A percentile compares a stretch with the other conserved stretches of the same genome.
Conservation (phyloP, 1,140 invertebrate genomes). For the Lordiphosa mommai region DNA sequence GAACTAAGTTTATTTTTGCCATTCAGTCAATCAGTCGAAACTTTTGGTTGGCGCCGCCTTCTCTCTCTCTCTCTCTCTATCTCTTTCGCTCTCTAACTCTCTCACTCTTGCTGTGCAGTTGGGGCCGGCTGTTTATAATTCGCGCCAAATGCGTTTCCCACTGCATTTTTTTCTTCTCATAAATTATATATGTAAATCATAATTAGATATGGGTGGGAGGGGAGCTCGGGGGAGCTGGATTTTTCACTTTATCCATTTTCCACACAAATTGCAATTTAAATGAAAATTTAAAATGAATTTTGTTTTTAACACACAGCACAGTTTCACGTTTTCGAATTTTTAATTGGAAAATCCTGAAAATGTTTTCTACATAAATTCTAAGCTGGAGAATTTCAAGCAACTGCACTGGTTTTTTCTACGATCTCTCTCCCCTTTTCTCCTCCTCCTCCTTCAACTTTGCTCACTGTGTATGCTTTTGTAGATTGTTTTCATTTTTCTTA, state of each 20-base stretch:
- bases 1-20: constrained; percentile 69
- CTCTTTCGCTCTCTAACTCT: too few relatives aligned
- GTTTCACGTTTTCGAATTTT: constrained; percentile 44
- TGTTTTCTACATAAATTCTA: constrained; percentile 58
- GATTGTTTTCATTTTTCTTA: too few relatives aligned
- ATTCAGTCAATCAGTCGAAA: constrained; percentile 80
- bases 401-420: constrained; percentile 59
- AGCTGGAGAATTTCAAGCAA: constrained; percentile 62
- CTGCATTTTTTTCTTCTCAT: constrained; percentile 72
- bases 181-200: constrained; percentile 49
- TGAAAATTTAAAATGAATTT: constrained; percentile 11
- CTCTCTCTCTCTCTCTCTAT: neutral
- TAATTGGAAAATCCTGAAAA: constrained; percentile 54
- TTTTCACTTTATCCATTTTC: too few relatives aligned
- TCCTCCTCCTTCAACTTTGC: constrained; percentile 5
- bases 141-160: constrained; percentile 69
- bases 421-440: constrained; percentile 15
- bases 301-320: constrained; percentile 42
- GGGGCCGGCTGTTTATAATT: constrained; percentile 6
- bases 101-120: too few relatives aligned
- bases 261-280: neutral
- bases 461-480: constrained; percentile 12
- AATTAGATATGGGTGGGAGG: constrained; percentile 9
- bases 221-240: neutral
- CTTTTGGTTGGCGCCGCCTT: constrained; percentile 57